Evolutionary conservation across 1,140 invertebrate species (phyloP).

Genomic region (Globodera ellingtonae): DNA sequence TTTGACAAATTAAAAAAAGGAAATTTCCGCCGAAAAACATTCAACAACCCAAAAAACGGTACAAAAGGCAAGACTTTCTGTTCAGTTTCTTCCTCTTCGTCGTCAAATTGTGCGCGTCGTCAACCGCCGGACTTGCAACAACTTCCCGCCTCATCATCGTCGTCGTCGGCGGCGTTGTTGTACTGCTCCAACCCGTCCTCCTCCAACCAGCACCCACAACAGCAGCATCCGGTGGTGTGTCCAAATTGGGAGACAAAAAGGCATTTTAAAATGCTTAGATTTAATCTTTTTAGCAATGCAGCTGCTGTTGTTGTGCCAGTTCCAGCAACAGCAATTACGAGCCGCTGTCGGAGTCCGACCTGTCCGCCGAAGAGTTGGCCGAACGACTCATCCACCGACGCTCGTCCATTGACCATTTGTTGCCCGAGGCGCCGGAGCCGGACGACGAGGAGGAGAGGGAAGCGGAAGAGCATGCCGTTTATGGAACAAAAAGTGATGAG

Average conservation of each 20-base stretch:
- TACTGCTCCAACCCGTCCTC: not conserved
- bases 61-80: too few relatives aligned
- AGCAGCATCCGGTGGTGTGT: not conserved
- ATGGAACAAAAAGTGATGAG: too few relatives aligned
- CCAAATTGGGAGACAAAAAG: not conserved
- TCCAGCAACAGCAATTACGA: conserved; percentile 8
- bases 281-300: not conserved
- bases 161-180: not conserved
- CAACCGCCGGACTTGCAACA: too few relatives aligned
- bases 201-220: not conserved
- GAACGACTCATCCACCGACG: conserved; percentile 3
- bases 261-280: not conserved
- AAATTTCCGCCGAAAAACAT: not conserved
- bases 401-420: conserved; percentile 9
- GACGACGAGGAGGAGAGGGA: not conserved
- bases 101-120: not conserved
- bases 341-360: not conserved
- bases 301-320: not conserved
- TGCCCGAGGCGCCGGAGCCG: conserved; percentile 1
- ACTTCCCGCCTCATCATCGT: not conserved
- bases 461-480: too few relatives aligned
- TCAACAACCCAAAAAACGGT: not conserved
- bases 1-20: too few relatives aligned
- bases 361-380: conserved; percentile 4
- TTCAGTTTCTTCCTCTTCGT: not conserved